Conservation (phyloP, 2,888 invertebrate genomes). For the Drosophila algonquin region DNA sequence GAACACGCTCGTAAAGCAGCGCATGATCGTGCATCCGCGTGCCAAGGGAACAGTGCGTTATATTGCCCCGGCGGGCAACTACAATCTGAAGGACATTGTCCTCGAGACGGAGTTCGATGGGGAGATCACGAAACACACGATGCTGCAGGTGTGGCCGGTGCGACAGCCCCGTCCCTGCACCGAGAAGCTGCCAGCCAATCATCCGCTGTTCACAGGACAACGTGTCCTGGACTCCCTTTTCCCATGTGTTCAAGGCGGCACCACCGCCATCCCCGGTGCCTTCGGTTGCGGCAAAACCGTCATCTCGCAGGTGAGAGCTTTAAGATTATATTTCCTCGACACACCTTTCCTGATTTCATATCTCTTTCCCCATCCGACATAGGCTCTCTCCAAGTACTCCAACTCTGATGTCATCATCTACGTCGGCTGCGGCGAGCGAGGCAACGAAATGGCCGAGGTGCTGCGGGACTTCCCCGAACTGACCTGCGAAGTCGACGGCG, state of each 20-base stretch:
- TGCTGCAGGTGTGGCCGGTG: conserved; percentile 99
- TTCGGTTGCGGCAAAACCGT: conserved; percentile 97
- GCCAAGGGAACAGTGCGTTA: conserved; percentile 98
- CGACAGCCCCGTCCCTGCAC: conserved; percentile 97
- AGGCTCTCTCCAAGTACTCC: conserved; percentile 99
- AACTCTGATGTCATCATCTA: conserved; percentile 99
- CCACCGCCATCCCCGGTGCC: conserved; percentile 99
- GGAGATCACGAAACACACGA: conserved; percentile 93
- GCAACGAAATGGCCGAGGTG: conserved; percentile 99
- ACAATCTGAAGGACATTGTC: conserved; percentile 95
- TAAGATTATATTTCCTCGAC: not conserved
- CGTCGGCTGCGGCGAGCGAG: conserved; percentile 99
- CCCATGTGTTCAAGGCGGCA: conserved; percentile 99
- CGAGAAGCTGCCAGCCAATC: conserved; percentile 99
- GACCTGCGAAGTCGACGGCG: conserved; percentile 97
- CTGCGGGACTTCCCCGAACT: conserved; percentile 99
- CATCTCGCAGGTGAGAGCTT: conserved; percentile 85
- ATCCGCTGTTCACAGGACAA: conserved; percentile 98
- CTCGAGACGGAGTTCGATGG: conserved; percentile 99
- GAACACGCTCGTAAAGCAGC: conserved; percentile 98
- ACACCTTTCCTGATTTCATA: not conserved
- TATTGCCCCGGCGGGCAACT: conserved; percentile 96
- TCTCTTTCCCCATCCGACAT: conserved; percentile 76
- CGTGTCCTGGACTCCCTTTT: conserved; percentile 98
- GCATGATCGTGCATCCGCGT: conserved; percentile 96